phyloP scores from a whole-genome alignment of 2,113 vertebrate species.

The Clinocottus analis region DNA sequence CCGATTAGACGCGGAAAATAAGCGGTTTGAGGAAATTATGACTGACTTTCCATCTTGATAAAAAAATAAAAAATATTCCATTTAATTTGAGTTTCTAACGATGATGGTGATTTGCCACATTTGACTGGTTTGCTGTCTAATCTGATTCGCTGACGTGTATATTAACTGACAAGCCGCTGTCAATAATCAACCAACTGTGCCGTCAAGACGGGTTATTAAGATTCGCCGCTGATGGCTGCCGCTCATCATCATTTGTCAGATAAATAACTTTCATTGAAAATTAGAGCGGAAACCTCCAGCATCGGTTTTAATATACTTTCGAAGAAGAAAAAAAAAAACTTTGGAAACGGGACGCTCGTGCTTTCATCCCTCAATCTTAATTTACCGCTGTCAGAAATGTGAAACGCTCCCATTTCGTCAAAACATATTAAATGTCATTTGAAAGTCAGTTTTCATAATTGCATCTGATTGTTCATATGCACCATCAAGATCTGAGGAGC shows the following conservation, averaged over 20 bases:
- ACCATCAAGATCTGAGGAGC: slow-evolving; percentile 29
- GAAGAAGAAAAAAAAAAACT: slow-evolving; percentile 36
- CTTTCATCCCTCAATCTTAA: slow-evolving; percentile 68
- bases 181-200: slow-evolving; percentile 59
- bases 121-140: slow-evolving; percentile 57
- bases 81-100: slow-evolving; percentile 53
- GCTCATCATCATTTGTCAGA: slow-evolving; percentile 67
- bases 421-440: slow-evolving; percentile 58
- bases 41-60: slow-evolving; percentile 60
- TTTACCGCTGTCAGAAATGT: slow-evolving; percentile 63
- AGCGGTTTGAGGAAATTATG: slow-evolving; percentile 54
- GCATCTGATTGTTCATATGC: slow-evolving; percentile 28
- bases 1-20: slow-evolving; percentile 35
- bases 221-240: slow-evolving; percentile 28
- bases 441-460: slow-evolving; percentile 45
- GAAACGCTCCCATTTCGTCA: slow-evolving; percentile 40
- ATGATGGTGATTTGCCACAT: slow-evolving; percentile 55
- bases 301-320: slow-evolving; percentile 50
- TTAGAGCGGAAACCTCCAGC: slow-evolving; percentile 46
- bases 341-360: slow-evolving; percentile 36
- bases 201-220: slow-evolving; percentile 37
- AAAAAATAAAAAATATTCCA: slow-evolving; percentile 18
- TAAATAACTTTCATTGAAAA: slow-evolving; percentile 55
- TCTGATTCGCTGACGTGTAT: slow-evolving; percentile 52
- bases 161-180: slow-evolving; percentile 64